Base-by-base conservation (phyloP, 2,888 invertebrate genomes). In the Amphipoea oculea region DNA sequence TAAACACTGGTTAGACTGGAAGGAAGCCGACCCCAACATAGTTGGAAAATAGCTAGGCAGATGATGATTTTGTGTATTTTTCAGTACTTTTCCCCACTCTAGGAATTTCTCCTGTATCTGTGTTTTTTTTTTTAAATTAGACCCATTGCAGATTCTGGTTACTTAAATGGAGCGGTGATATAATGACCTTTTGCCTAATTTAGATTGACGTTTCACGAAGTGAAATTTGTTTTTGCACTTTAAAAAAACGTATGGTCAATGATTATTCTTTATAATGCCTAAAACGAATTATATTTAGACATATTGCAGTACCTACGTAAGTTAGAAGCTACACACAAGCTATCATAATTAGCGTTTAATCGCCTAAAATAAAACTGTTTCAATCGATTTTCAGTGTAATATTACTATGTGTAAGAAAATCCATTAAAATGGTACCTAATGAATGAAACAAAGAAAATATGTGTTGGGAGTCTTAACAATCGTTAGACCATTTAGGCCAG, bases 191-290 rank as follows among this genome's bases (percentile, higher is more conserved):
- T 6, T 51, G 0, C 2, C 65, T 42, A 72, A 72, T 79, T 29
- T 20, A 42, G 20, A 62, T 45, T 51, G 60, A 67, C 20, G 7
- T 42, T 17, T 65, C 4, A 20, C n/a, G 42, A 20, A 66, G 5
- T 40, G 12, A 66, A 66, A n/a, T 62, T 63, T n/a, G n/a, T 11
- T 45, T 78, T 76, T 9, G 42, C 23, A 62, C 62, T 36, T 42
- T 12, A 23, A 4, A 51, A 48, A 23, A 36, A 14, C 1, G 2
- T n/a, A n/a, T 11, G 36, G 36, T 54, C 20, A 4, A 62, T 20
- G 20, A 20, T 42, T 72, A 42, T 60, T n/a, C 7, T 29, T 42
- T 5, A 23, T 40, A 40, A 36, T 36, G 11, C 36, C 20, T 40
- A 23, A 71, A 42, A n/a, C 14, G 6, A 71, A n/a, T 20, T 29